Percentiles rank a stretch among this genome's conserved stretches.
Evolutionary conservation across 2,113 vertebrate genomes (phyloP).

Genomic region (Campylomormyrus numenius): DNA sequence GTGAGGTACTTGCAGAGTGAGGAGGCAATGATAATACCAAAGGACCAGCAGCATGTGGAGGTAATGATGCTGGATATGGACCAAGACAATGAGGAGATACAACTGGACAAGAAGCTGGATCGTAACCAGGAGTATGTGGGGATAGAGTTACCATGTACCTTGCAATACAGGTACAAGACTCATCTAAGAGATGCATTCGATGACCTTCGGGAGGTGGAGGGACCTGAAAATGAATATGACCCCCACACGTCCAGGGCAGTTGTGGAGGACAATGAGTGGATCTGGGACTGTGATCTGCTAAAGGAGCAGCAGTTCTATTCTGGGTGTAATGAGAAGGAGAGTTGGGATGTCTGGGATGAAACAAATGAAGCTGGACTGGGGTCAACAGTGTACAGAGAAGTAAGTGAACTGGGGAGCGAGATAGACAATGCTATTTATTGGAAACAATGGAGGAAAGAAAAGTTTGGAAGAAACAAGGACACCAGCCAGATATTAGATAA

Average conservation of each 20-base stretch:
- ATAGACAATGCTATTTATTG: background rate
- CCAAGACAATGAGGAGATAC: background rate
- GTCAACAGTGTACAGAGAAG: too few species aligned
- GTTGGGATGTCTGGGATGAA: background rate
- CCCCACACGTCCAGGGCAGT: background rate
- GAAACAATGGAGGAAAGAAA: background rate
- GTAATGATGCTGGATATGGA: background rate
- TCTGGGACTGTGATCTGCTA: slow-evolving; percentile 3
- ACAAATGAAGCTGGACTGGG: background rate
- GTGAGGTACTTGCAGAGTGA: background rate
- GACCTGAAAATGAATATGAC: background rate
- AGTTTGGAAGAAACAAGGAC: background rate
- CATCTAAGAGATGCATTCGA: background rate
- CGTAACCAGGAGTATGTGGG: background rate
- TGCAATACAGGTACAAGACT: background rate
- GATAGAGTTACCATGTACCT: background rate
- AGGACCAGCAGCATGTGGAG: background rate
- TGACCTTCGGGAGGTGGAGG: background rate
- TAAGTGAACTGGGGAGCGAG: background rate
- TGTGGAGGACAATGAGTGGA: background rate
- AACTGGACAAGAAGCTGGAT: background rate
- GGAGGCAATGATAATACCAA: background rate
- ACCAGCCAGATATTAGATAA: background rate
- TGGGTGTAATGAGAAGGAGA: background rate
- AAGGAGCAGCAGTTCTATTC: background rate